Evolutionary conservation across 2,113 vertebrate genomes (phyloP).

Genomic region (Seriola rivoliana): DNA sequence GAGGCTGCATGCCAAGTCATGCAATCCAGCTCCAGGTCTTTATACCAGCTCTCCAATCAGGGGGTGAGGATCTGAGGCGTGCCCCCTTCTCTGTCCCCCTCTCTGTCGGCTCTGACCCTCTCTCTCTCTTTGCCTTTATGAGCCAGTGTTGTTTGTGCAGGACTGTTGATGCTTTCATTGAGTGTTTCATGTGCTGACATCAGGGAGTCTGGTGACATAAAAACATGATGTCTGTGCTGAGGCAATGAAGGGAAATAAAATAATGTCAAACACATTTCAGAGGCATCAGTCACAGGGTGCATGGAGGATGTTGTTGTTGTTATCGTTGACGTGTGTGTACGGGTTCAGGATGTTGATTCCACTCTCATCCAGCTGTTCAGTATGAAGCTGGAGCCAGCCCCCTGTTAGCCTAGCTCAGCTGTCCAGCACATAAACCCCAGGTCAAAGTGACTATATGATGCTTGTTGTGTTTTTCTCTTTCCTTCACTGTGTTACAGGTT

Average conservation of each 20-base stretch:
- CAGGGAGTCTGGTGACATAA: background rate
- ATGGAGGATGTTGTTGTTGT: background rate
- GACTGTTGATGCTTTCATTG: background rate
- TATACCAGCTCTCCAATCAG: slow-evolving; percentile 50
- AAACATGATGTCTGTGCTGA: background rate
- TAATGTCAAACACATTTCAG: background rate
- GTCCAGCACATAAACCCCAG: background rate
- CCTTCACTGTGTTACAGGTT: too few species aligned
- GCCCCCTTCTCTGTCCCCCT: slow-evolving; percentile 15
- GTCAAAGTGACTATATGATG: too few species aligned
- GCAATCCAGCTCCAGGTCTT: slow-evolving; percentile 19
- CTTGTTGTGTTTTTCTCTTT: too few species aligned
- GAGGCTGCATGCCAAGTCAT: slow-evolving; percentile 46
- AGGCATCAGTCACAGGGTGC: background rate
- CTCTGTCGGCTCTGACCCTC: background rate
- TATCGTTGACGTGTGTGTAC: background rate
- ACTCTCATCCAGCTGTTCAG: background rate
- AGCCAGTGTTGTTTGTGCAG: background rate
- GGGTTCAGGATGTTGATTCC: slow-evolving; percentile 6
- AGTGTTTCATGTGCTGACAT: background rate
- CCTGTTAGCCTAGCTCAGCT: background rate
- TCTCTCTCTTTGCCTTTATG: background rate
- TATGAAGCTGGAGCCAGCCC: background rate
- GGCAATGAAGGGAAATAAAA: background rate
- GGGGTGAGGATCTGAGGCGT: slow-evolving; percentile 23